Conservation (phyloP, 2,113 vertebrate species). For the Bubo blakistoni region DNA sequence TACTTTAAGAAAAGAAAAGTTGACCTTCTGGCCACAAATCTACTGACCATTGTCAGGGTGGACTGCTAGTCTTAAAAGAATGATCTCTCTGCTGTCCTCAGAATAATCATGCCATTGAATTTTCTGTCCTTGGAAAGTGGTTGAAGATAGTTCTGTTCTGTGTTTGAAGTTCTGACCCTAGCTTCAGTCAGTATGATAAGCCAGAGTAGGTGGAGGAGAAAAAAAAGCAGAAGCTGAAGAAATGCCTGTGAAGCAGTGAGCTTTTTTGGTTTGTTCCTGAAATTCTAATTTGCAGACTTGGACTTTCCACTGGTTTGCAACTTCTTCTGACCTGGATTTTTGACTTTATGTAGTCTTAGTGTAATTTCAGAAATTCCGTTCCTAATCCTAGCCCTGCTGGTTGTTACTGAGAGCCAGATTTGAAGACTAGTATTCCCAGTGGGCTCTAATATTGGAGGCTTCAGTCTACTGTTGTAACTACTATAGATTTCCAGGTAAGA, state of each 20-base stretch:
- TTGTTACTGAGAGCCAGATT: neutral
- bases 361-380: neutral
- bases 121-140: neutral
- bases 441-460: neutral
- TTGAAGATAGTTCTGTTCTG: neutral
- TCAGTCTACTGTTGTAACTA: neutral
- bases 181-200: neutral
- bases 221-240: constrained; percentile 27
- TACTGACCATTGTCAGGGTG: neutral
- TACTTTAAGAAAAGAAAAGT: neutral
- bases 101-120: neutral
- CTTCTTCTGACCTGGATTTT: constrained; percentile 27
- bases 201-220: neutral
- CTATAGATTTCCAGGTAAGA: neutral
- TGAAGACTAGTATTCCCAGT: neutral
- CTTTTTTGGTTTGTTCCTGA: constrained; percentile 57
- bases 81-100: neutral
- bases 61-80: neutral
- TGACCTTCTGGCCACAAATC: neutral
- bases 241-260: neutral
- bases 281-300: constrained; percentile 42
- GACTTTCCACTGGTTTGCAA: constrained; percentile 51
- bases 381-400: neutral
- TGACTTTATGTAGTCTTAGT: neutral
- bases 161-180: neutral